Base-by-base conservation (phyloP, 2,888 invertebrate genomes). In the Conops quadrifasciatus region DNA sequence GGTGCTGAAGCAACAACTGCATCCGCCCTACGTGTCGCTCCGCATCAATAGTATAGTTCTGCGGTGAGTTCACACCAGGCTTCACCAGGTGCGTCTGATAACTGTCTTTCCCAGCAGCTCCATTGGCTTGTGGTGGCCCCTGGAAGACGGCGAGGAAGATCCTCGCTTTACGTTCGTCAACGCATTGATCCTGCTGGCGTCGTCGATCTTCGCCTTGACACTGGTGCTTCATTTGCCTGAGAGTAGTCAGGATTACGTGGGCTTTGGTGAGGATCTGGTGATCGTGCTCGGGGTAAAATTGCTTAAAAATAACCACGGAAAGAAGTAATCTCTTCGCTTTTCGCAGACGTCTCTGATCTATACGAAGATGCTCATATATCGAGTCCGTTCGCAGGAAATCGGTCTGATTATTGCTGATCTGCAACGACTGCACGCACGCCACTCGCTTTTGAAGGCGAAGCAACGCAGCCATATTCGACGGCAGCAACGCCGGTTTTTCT, bases 321-420 rank as follows among this genome's bases (percentile, higher is more conserved):
- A n/a, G n/a, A n/a, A n/a, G n/a, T n/a, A n/a, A n/a, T n/a, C n/a
- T 64, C 1, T 11, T 36, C 9, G 1, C 53, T n/a, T n/a, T n/a
- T 26, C 70, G 7, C 56, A 83, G 84, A 72, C 80, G 11, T 71
- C 53, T 2, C 73, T 83, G 24, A 74, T 84, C 7, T 58, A 75
- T 0, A 73, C 75, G 19, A 82, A 82, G 71, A 64, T 76, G 1
- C 66, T 71, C 1, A 71, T 76, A 1, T 71, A 69, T 9, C 77
- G 75, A 7, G 66, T 75, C 3, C 72, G 77, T 1, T 76, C 76
- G n/a, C 28, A 75, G 3, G 75, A 79, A 11, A 78, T 82, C 36
- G 79, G 81, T 56, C 60, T 60, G 0, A 77, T 82, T 3, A 72
- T 79, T 2, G 71, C 59, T 19, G 73, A 75, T 43, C 70, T 76